A percentile compares a stretch with the other conserved stretches of the same genome.
phyloP scores from a whole-genome alignment of 1,140 invertebrate species.

The Triops longicaudatus region DNA sequence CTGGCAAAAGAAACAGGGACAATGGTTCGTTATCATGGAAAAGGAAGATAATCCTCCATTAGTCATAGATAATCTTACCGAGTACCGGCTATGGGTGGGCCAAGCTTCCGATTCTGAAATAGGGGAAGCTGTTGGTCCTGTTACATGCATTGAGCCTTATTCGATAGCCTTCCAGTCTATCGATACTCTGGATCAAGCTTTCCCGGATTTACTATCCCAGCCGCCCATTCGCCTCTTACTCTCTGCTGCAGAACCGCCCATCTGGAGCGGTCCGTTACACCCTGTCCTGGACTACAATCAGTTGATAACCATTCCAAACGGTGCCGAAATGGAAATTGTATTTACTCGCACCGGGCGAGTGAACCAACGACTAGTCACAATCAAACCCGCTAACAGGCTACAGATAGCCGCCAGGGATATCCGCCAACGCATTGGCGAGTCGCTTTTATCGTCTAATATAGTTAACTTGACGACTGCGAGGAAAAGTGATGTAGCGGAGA shows the following conservation, averaged over 20 bases:
- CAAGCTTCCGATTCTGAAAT: slow-evolving; percentile 24
- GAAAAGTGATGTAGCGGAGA: not conserved
- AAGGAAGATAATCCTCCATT: slow-evolving; percentile 50
- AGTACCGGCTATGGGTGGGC: not conserved
- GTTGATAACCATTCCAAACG: slow-evolving; percentile 55
- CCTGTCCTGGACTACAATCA: slow-evolving; percentile 43
- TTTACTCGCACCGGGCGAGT: slow-evolving; percentile 46
- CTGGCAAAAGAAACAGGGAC: slow-evolving; percentile 40
- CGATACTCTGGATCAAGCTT: not conserved
- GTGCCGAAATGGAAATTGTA: slow-evolving; percentile 60
- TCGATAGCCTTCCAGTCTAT: not conserved
- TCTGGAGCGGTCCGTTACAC: slow-evolving; percentile 24
- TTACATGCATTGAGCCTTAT: not conserved
- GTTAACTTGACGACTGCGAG: not conserved
- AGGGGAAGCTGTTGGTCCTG: not conserved
- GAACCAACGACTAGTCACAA: slow-evolving; percentile 44
- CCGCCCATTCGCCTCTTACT: slow-evolving; percentile 22
- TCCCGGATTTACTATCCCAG: not conserved
- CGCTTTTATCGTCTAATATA: not conserved
- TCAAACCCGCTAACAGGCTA: slow-evolving; percentile 55
- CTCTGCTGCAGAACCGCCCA: not conserved
- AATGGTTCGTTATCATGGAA: slow-evolving; percentile 49
- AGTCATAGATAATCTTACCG: slow-evolving; percentile 43
- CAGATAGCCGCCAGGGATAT: slow-evolving; percentile 64
- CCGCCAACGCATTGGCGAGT: slow-evolving; percentile 45